phyloP scores from a whole-genome alignment of 2,797 vertebrate species.

The Sebastes trivittatus region DNA sequence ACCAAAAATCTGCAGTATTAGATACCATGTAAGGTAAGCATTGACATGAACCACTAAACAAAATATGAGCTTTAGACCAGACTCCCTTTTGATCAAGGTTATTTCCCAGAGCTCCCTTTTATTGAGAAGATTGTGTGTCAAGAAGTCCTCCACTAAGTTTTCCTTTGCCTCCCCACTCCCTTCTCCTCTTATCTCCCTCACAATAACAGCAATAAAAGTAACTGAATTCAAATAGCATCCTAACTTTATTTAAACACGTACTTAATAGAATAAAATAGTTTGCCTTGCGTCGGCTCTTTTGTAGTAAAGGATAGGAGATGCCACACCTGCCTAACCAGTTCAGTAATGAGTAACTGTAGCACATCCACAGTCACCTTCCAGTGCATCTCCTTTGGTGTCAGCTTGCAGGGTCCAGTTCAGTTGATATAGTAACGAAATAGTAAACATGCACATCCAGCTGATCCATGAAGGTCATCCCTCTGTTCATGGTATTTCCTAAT shows the following conservation, averaged over 20 bases:
- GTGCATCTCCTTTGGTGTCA: not conserved
- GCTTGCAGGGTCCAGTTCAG: constrained; percentile 1
- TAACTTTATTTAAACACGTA: not conserved
- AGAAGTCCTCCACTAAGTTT: not conserved
- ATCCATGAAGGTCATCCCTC: not conserved
- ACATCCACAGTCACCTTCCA: not conserved
- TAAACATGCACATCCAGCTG: not conserved
- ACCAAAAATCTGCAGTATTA: not conserved
- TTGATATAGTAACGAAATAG: not conserved
- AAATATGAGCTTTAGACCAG: not conserved
- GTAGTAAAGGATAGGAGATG: not conserved
- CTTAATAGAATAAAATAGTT: not conserved
- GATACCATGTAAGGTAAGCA: not conserved
- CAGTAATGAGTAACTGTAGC: not conserved
- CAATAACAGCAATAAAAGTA: not conserved
- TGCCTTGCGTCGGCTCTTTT: not conserved
- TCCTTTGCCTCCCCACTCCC: not conserved
- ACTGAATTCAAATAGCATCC: not conserved
- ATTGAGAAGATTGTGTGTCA: not conserved
- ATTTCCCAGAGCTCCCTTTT: not conserved
- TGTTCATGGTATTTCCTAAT: not conserved
- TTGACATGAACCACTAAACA: not conserved
- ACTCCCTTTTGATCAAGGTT: not conserved
- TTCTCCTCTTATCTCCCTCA: not conserved
- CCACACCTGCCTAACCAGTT: constrained; percentile 32